These are phyloP conservation scores for Catharus fuscescens DNA, from an alignment of 2,113 vertebrate species.

Conservation along the genomic window DNA sequence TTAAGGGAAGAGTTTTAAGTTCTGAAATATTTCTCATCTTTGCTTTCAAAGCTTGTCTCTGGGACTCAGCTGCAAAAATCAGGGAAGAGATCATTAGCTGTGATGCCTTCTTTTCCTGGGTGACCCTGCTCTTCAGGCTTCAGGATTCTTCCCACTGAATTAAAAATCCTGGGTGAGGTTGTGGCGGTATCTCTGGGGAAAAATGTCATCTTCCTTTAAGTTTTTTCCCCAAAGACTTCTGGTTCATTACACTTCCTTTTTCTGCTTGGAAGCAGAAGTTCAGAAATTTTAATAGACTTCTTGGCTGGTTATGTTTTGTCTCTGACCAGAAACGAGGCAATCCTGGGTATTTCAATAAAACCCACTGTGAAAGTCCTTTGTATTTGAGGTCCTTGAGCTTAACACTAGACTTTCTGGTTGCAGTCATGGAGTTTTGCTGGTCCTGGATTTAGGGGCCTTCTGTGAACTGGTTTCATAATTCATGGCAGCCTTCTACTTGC, in stretches of 20 bases:
- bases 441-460: not conserved
- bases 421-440: not conserved
- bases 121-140: not conserved
- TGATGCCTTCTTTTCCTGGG: not conserved
- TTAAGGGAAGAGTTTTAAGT: not conserved
- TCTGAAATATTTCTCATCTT: not conserved
- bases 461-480: not conserved
- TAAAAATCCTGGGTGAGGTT: not conserved
- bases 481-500: not conserved
- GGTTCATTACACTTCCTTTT: not conserved
- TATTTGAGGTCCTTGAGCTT: not conserved
- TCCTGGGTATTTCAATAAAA: not conserved
- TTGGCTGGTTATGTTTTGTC: not conserved
- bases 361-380: not conserved
- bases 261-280: not conserved
- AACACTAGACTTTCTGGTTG: not conserved
- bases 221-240: not conserved
- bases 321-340: not conserved
- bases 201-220: not conserved
- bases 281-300: not conserved
- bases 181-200: not conserved
- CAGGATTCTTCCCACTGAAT: not conserved
- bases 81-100: not conserved
- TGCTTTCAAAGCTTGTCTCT: not conserved
- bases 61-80: not conserved